Conservation (phyloP, 2,113 vertebrate genomes). For the Nycticebus coucang region DNA sequence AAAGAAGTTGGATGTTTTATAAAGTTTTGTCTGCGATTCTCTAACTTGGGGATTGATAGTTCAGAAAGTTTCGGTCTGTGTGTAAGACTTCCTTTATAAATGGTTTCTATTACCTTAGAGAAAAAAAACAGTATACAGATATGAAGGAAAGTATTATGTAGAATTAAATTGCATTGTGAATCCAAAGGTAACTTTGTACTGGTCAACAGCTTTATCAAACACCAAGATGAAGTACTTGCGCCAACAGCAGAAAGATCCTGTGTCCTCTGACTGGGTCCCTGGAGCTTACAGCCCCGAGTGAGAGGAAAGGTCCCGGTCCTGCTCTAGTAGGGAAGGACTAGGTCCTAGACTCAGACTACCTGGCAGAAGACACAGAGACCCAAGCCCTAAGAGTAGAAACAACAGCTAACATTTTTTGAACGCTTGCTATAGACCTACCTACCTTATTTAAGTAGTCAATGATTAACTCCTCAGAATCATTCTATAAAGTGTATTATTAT, state of each 20-base stretch:
- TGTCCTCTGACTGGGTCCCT: background rate
- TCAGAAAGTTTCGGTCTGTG: background rate
- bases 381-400: background rate
- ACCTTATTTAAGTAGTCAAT: background rate
- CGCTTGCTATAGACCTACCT: background rate
- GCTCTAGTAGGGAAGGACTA: background rate
- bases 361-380: background rate
- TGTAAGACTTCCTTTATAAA: background rate
- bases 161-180: constrained; percentile 23
- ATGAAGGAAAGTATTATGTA: background rate
- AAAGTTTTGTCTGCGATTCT: constrained; percentile 6
- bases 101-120: background rate
- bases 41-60: background rate
- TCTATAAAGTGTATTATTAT: background rate
- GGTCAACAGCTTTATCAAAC: constrained; percentile 20
- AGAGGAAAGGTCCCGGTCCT: background rate
- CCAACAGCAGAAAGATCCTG: constrained; percentile 15
- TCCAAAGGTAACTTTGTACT: constrained; percentile 6
- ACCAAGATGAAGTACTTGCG: background rate
- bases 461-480: constrained; percentile 18
- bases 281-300: background rate
- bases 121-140: background rate
- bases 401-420: background rate
- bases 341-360: background rate
- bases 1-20: background rate